Evolutionary conservation across 2,888 invertebrate species (phyloP).

Genomic region (Drosophila acutilabella): DNA sequence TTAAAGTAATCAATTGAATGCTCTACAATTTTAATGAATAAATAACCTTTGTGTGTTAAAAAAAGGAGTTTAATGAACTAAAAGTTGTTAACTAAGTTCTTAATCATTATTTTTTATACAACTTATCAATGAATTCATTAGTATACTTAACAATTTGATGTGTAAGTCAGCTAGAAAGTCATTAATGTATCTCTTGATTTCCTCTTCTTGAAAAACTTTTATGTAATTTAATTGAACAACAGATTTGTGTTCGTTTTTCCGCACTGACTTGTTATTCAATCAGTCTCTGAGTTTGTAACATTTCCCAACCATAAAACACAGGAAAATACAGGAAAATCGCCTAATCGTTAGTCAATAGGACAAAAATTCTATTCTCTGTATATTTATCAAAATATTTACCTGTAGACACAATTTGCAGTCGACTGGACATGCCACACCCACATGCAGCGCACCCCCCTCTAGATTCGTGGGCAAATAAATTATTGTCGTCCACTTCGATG

Average conservation of each 20-base stretch:
- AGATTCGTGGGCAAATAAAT: slow-evolving; percentile 37
- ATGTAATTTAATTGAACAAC: neutral
- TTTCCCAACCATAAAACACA: neutral
- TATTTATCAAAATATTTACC: slow-evolving; percentile 9
- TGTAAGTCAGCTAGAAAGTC: no score
- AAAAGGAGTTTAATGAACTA: neutral
- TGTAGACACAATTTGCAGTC: slow-evolving; percentile 16
- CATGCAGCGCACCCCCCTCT: neutral
- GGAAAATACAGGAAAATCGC: neutral
- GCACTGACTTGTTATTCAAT: neutral
- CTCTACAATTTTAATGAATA: no score
- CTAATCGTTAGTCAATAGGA: slow-evolving; percentile 8
- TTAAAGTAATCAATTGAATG: no score
- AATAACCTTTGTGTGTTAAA: no score
- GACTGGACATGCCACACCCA: slow-evolving; percentile 13
- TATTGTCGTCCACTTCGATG: slow-evolving; percentile 14
- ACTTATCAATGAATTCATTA: neutral
- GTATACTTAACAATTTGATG: no score
- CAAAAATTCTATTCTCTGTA: slow-evolving; percentile 4
- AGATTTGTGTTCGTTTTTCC: neutral
- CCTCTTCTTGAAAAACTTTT: neutral
- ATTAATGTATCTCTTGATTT: no score
- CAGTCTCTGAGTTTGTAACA: neutral
- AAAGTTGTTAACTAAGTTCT: no score
- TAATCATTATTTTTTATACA: neutral